phyloP scores from a whole-genome alignment of 1,140 invertebrate species.

The Aphis gossypii region DNA sequence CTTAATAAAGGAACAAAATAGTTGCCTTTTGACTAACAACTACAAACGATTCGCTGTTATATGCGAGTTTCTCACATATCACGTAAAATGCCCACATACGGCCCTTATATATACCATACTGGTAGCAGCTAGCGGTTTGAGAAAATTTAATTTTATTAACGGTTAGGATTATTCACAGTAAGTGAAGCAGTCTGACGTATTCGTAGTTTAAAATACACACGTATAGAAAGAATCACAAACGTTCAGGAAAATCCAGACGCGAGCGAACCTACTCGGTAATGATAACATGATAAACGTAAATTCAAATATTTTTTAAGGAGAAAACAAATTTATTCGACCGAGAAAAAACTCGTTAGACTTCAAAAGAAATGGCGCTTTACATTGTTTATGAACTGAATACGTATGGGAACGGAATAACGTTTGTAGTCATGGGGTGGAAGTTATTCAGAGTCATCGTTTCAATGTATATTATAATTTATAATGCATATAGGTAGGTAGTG shows the following conservation, averaged over 20 bases:
- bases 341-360: constrained; percentile 36
- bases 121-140: background rate
- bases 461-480: background rate
- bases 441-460: background rate
- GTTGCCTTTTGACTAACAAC: background rate
- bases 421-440: background rate
- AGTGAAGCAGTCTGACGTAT: background rate
- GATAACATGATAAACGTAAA: constrained; percentile 6
- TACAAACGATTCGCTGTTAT: background rate
- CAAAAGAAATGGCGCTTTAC: background rate
- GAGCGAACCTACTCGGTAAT: no score
- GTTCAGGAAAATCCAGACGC: background rate
- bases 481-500: background rate
- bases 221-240: background rate
- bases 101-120: background rate
- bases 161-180: background rate
- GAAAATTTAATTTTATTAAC: background rate
- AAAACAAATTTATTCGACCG: constrained; percentile 3
- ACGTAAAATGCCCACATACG: background rate
- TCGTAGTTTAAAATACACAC: background rate
- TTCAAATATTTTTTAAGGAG: constrained; percentile 23
- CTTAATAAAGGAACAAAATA: background rate
- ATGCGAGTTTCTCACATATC: constrained; percentile 5
- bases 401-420: background rate
- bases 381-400: background rate